Base-by-base conservation (phyloP, 2,888 invertebrate species). In the Stenodema calcarata region DNA sequence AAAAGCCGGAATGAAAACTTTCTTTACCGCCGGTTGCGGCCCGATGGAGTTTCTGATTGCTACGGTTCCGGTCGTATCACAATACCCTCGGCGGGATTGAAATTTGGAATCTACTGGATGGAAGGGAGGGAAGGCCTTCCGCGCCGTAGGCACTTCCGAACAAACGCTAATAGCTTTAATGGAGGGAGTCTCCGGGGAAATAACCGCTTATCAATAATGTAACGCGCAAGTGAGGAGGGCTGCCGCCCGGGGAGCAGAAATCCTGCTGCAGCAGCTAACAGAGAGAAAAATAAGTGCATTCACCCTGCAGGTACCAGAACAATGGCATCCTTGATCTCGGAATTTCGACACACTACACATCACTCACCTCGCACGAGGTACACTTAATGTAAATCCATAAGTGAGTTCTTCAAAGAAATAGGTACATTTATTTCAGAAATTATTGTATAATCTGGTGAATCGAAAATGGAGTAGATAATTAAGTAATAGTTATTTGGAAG, bases 151-250 rank as follows among this genome's bases (percentile, higher is more conserved):
- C 76, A 76, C 76, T 47, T 79, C 79, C 79, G 79, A 79, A 47
- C 79, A 47, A 79, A 79, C 79, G 79, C 79, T 79, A 79, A 79
- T 79, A 79, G 79, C 79, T 44, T 79, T 79, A 79, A 79, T 79
- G 79, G 79, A 79, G 50, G 42, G 79, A 27, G 27, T 79, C 79
- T 47, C 79, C 27, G 23, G 79, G 79, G 79, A 79, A 79, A 79
- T 79, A 79, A 79, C 79, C 79, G 79, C 79, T 79, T 79, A 79
- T 79, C 79, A 79, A 79, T 79, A 79, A 79, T 79, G 44, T 47
- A 79, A 79, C 16, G 79, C 28, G 27, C 18, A 47, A 47, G 47
- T 44, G 79, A 79, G 79, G 79, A 47, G 42, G 47, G 79, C 47
- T 42, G 27, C 28, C 41, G 76, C 35, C 41, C 2, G n/a, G 76